Conservation (phyloP, 2,888 invertebrate genomes). For the Tetanocera ferruginea region DNA sequence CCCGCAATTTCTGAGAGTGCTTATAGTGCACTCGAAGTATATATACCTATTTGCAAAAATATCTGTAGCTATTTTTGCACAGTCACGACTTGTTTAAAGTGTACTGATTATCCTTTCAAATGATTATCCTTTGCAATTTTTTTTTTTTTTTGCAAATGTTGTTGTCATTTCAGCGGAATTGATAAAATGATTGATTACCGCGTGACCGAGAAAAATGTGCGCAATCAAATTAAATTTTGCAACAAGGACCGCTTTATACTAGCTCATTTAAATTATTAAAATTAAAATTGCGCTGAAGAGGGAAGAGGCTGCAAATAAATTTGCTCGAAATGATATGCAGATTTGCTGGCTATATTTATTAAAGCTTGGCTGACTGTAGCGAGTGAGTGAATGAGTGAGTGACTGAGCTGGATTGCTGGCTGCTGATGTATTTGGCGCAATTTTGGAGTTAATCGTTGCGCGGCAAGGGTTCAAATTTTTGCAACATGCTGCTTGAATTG, state of each 20-base stretch:
- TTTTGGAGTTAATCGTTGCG: slow-evolving; percentile 17
- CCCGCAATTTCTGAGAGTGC: too few relatives aligned
- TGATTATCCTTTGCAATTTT: slow-evolving; percentile 3
- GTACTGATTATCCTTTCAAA: slow-evolving; percentile 29
- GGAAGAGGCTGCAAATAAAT: background rate
- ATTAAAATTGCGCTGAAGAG: background rate
- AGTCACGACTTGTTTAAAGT: slow-evolving; percentile 19
- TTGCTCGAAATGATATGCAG: slow-evolving; percentile 23
- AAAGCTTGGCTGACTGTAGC: background rate
- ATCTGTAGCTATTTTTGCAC: slow-evolving; percentile 4
- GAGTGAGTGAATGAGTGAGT: background rate
- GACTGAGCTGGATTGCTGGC: background rate
- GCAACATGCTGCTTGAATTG: slow-evolving; percentile 14
- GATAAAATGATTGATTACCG: slow-evolving; percentile 35
- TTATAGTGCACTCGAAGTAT: too few relatives aligned
- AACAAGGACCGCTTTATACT: too few relatives aligned
- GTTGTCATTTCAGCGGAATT: slow-evolving; percentile 27
- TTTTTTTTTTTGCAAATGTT: slow-evolving; percentile 22
- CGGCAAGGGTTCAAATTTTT: slow-evolving; percentile 9
- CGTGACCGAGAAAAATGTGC: slow-evolving; percentile 2
- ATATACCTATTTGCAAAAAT: background rate
- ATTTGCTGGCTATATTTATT: slow-evolving; percentile 20
- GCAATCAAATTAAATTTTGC: slow-evolving; percentile 24
- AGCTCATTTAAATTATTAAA: slow-evolving; percentile 5
- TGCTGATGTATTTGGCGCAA: slow-evolving; percentile 15